phyloP scores from a whole-genome alignment of 2,797 vertebrate genomes.

The Hypotaenidia philippensis region DNA sequence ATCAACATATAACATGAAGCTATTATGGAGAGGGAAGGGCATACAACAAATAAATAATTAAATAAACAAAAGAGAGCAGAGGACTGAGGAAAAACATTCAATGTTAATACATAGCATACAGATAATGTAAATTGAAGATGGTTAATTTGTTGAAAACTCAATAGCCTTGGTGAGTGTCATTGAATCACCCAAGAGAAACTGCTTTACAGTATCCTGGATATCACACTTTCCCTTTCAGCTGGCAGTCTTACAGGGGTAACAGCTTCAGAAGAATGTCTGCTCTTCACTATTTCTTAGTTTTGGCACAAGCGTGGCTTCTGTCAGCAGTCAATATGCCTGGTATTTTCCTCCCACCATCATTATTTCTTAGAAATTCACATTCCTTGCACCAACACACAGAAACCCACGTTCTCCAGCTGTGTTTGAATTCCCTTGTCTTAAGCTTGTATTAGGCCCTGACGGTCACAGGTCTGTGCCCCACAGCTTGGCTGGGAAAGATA shows the following conservation, averaged over 20 bases:
- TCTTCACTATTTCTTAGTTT: constrained; percentile 5
- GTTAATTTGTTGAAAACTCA: constrained; percentile 14
- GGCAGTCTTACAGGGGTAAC: background rate
- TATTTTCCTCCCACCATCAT: constrained; percentile 49
- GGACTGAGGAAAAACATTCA: background rate
- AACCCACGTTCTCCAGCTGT: constrained; percentile 39
- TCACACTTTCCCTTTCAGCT: background rate
- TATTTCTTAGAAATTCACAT: constrained; percentile 61
- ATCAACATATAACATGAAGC: constrained; percentile 1
- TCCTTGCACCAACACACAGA: constrained; percentile 46
- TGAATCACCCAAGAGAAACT: background rate
- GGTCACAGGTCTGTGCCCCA: background rate
- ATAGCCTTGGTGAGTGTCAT: too few relatives aligned
- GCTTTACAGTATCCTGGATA: background rate
- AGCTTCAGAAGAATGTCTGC: constrained; percentile 20
- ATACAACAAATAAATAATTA: background rate
- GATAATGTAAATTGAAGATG: background rate
- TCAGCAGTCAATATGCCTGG: constrained; percentile 28
- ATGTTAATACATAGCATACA: background rate
- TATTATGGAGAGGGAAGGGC: background rate
- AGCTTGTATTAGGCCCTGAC: background rate
- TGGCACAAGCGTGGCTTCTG: constrained; percentile 16
- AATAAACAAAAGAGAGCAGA: background rate
- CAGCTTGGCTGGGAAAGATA: constrained; percentile 16
- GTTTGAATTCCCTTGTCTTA: constrained; percentile 39